Conservation (phyloP, 2,888 invertebrate species). For the Lasioglossum leucozonium region DNA sequence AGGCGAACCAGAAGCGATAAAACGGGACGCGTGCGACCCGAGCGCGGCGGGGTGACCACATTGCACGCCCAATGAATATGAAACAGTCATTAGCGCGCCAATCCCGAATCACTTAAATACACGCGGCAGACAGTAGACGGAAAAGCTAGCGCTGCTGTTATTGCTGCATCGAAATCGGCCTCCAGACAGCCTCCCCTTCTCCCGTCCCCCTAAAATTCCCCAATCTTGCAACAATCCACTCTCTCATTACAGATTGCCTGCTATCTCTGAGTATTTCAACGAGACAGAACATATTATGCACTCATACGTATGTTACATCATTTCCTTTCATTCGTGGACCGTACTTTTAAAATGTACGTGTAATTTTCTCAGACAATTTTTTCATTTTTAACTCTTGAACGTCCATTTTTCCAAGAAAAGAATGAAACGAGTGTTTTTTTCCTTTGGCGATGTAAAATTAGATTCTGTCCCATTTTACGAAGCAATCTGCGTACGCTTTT, state of each 20-base stretch:
- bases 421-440: not conserved
- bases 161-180: constrained; percentile 72
- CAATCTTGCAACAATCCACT: constrained; percentile 37
- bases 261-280: not conserved
- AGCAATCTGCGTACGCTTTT: too few relatives aligned
- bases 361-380: not conserved
- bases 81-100: constrained; percentile 76
- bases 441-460: too few relatives aligned
- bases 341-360: not conserved
- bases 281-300: not conserved
- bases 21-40: constrained; percentile 40
- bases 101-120: constrained; percentile 75
- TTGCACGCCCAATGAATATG: constrained; percentile 73
- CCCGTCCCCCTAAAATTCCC: constrained; percentile 37
- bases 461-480: too few relatives aligned
- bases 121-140: constrained; percentile 44
- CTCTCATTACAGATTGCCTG: not conserved
- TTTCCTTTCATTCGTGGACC: not conserved
- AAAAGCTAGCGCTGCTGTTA: constrained; percentile 33
- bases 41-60: constrained; percentile 49
- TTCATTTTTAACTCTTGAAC: too few relatives aligned
- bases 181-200: constrained; percentile 30
- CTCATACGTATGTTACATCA: not conserved
- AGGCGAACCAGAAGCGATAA: constrained; percentile 47
- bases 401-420: not conserved